Percentiles rank a stretch among this genome's conserved stretches.
Conservation (phyloP, 2,113 vertebrate genomes). For the Natator depressus region DNA sequence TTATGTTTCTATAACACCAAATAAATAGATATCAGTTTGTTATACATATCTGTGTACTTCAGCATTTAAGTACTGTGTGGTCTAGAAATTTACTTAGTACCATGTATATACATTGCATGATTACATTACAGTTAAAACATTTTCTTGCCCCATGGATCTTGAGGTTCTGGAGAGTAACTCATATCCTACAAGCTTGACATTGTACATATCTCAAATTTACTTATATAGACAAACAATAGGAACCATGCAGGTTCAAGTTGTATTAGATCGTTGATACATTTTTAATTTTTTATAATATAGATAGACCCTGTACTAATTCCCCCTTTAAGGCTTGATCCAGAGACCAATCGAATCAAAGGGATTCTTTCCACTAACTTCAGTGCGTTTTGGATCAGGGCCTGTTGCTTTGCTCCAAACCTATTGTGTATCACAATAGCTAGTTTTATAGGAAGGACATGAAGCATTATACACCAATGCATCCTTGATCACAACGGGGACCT, state of each 20-base stretch:
- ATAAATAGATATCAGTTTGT: background rate
- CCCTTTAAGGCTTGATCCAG: background rate
- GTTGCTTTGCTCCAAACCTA: background rate
- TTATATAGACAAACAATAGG: background rate
- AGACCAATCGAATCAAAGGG: background rate
- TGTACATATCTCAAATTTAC: background rate
- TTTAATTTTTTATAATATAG: background rate
- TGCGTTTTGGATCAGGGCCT: background rate
- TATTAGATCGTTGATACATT: background rate
- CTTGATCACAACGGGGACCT: background rate
- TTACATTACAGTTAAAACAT: background rate
- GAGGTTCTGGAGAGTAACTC: background rate
- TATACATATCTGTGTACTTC: background rate
- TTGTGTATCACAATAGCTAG: no score
- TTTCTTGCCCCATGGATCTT: background rate
- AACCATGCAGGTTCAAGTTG: background rate
- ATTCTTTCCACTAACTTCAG: background rate
- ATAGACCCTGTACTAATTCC: background rate
- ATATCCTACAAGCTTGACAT: background rate
- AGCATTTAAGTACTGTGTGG: fast-evolving
- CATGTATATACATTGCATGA: background rate
- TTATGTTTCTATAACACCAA: background rate
- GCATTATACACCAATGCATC: no score
- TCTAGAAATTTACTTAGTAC: background rate
- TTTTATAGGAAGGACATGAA: background rate